Percentiles rank a stretch among this genome's conserved stretches.
phyloP scores from a whole-genome alignment of 2,888 invertebrate species.

The Leistus spinibarbis region DNA sequence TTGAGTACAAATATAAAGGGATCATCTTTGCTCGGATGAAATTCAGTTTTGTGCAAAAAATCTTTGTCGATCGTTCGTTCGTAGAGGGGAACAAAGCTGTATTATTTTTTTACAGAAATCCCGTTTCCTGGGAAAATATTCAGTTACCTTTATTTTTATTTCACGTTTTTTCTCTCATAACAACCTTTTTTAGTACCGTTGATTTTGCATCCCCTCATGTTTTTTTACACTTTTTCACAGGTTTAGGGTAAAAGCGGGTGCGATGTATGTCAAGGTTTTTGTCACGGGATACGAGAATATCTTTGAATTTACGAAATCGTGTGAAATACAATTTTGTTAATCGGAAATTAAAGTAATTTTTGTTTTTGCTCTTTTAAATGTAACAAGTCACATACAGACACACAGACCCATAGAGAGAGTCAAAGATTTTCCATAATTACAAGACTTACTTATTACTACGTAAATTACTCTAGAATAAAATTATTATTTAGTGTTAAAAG shows the following conservation, averaged over 20 bases:
- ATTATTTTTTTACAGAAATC: conserved; percentile 43
- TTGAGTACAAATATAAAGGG: conserved; percentile 42
- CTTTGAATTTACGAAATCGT: conserved; percentile 21
- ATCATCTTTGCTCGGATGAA: conserved; percentile 44
- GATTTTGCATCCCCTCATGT: conserved; percentile 33
- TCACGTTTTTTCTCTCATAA: conserved; percentile 38
- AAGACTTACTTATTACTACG: too few relatives aligned
- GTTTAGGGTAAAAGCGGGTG: conserved; percentile 31
- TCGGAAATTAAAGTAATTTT: neutral
- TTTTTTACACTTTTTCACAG: conserved; percentile 26
- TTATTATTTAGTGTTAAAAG: too few relatives aligned
- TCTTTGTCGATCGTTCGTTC: conserved; percentile 45
- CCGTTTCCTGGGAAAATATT: conserved; percentile 50
- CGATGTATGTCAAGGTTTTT: conserved; percentile 21
- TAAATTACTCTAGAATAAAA: too few relatives aligned
- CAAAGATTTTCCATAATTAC: too few relatives aligned
- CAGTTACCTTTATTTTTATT: conserved; percentile 17
- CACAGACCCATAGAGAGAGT: too few relatives aligned
- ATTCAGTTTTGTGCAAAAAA: conserved; percentile 48
- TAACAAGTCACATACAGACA: neutral
- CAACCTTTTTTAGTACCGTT: conserved; percentile 40
- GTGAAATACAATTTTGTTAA: conserved; percentile 8
- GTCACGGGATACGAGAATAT: conserved; percentile 15
- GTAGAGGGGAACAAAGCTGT: conserved; percentile 46
- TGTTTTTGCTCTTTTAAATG: neutral